Base-by-base conservation (phyloP, 2,797 vertebrate genomes). In the Dendrocincla tyrannina region DNA sequence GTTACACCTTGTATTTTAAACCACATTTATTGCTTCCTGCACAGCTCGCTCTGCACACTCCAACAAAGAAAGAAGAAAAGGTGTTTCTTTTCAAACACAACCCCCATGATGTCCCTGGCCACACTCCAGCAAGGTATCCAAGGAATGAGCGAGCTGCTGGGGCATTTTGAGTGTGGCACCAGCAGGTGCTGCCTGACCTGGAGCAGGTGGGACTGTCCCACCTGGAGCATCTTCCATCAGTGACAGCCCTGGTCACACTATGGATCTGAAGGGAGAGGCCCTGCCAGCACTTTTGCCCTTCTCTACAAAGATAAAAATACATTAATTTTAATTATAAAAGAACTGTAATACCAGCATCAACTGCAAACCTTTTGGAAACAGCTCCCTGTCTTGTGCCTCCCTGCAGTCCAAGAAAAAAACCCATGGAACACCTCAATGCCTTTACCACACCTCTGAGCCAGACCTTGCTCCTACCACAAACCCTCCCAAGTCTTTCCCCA, bases 1-100 rank as follows among this genome's bases (percentile, higher is more conserved):
- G 74, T 46, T 91, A 94, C 93, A 88, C 85, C 85, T 91, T 75
- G 89, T 69, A 1, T 94, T 90, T 91, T 67, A 78, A 89, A 67
- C 42, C 63, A 49, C 22, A 1, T 83, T 94, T 96, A 95, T 88
- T 80, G 91, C 89, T 89, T 78, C 92, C 89, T 59, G 89, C 73
- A 62, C 13, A n/a, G 89, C 91, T 68, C 9, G 3, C 66, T 50
- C 78, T 30, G 74, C 5, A 3, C 58, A 15, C 5, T 12, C 30
- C 70, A 33, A 18, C 35, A 82, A 32, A 84, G 23, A 15, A 16
- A 17, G 39, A 5, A 32, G 22, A 49, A 17, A 18, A 13, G 3
- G 9, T 8, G 8, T 56, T 80, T 46, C 46, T 35, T 62, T 52
- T 6, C 33, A 46, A 79, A 20, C 6, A 28, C 0, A 0, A 60